Evolutionary conservation across 2,113 vertebrate genomes (phyloP).

Genomic region (Crotophaga sulcirostris): DNA sequence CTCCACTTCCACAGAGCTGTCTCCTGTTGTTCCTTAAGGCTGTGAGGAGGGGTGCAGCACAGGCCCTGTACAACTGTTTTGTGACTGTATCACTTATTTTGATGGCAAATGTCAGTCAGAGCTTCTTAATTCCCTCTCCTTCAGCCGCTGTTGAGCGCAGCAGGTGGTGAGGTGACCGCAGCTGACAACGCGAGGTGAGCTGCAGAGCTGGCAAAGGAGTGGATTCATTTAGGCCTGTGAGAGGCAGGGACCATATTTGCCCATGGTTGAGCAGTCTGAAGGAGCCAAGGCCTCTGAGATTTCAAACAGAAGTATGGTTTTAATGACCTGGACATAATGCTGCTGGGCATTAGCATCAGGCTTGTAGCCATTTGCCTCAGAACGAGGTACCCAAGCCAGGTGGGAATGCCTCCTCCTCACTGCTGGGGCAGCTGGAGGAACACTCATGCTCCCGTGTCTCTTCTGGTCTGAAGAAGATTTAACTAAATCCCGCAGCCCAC

Average conservation of each 20-base stretch:
- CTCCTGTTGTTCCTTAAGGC: background rate
- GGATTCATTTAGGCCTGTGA: background rate
- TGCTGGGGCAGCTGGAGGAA: background rate
- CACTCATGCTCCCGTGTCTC: fast-evolving
- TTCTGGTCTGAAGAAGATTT: background rate
- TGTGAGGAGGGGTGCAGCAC: background rate
- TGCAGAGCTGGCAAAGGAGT: background rate
- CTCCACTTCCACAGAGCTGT: background rate
- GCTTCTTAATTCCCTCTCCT: background rate
- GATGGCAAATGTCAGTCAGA: background rate
- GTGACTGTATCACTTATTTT: background rate
- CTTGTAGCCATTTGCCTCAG: background rate
- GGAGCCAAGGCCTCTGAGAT: background rate
- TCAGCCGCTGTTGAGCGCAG: fast-evolving
- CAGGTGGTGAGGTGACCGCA: background rate
- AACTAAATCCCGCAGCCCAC: background rate
- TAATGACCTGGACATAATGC: background rate
- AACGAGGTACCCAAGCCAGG: too few relatives aligned
- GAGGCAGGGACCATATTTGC: background rate
- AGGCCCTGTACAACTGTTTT: background rate
- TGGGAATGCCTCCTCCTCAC: background rate
- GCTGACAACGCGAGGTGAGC: background rate
- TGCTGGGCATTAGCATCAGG: background rate
- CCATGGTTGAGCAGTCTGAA: background rate
- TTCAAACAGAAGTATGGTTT: background rate